Evolutionary conservation across 1,140 invertebrate species (phyloP), one percentile per base, ranked within the genome.

Genomic region (Trachelipus rathkii): DNA sequence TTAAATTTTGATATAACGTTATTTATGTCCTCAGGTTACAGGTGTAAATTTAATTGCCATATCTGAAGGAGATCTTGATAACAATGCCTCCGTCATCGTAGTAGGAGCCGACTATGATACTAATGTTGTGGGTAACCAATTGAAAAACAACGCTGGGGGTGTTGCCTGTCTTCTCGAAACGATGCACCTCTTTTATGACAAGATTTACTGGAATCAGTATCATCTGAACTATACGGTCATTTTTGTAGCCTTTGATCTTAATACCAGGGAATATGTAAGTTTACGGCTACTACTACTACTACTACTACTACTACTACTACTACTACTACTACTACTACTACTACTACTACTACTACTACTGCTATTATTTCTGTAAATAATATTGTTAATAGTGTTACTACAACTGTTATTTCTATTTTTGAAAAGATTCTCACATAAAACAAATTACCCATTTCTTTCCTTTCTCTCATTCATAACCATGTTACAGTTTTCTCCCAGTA

Each of bases 201-300:
- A 43, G 33, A 13, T 67, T 7, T 13, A 67, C 15, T 68, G 60
- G 19, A 75, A 66, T 43, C 43, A 23, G 0, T 75, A 33, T 11
- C 15, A 33, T n/a, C 3, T 9, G 19, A 75, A 75, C 43, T 75
- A 43, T 44, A 75, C 73, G 0, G 53, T 53, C 24, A 75, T 75
- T 60, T 75, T 68, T 24, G 73, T 67, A 10, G 73, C 73, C 19
- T 75, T 75, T 10, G 73, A 75, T 67, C 50, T 75, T 53, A 75
- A 75, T 67, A 75, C 73, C 24, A 66, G 15, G 13, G 53, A 75
- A 43, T 44, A 67, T 44, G 73, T 75, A 46, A 21, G 33, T 33
- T 33, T 33, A 3, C 33, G 1, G 1, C 6, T 33, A 33, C 6
- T 33, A 3, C 33, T 33, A 33, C 1, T 33, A 33, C 6, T 33